These are phyloP conservation scores for Drosophila elegans DNA, from an alignment of 1,140 invertebrate genomes.

Conservation along the genomic window DNA sequence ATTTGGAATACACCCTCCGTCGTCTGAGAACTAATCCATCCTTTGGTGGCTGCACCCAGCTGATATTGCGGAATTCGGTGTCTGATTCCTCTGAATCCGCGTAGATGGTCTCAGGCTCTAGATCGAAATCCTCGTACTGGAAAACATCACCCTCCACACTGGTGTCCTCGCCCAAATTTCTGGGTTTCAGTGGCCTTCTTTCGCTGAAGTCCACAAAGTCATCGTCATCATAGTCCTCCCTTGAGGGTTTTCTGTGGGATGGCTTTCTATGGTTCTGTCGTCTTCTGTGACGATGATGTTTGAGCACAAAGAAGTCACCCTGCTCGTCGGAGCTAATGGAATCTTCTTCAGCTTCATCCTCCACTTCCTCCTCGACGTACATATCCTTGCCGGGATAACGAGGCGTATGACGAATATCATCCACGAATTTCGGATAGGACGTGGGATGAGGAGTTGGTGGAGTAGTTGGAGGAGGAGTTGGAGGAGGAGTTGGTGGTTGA, in stretches of 20 bases:
- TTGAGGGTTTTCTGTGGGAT: constrained; percentile 11
- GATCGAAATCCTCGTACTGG: constrained; percentile 77
- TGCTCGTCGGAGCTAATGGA: constrained; percentile 23
- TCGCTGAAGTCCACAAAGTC: constrained; percentile 65
- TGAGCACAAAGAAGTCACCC: constrained; percentile 67
- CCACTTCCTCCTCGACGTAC: constrained; percentile 35
- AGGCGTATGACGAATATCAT: constrained; percentile 35
- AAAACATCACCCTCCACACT: constrained; percentile 70
- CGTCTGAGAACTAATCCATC: constrained; percentile 57
- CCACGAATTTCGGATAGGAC: constrained; percentile 6
- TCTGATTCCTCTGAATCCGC: constrained; percentile 61
- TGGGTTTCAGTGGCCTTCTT: constrained; percentile 19
- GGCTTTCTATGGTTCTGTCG: constrained; percentile 25
- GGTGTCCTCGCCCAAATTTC: constrained; percentile 28
- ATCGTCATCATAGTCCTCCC: constrained; percentile 49
- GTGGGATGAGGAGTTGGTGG: background rate
- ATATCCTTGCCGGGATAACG: constrained; percentile 28
- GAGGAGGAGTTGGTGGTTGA: background rate
- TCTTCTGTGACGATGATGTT: constrained; percentile 39
- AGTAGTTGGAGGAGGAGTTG: background rate
- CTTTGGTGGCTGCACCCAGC: constrained; percentile 32
- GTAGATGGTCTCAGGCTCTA: constrained; percentile 50
- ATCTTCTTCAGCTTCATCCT: constrained; percentile 35
- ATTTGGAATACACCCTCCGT: constrained; percentile 79
- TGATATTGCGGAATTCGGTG: constrained; percentile 41